Evolutionary conservation across 2,113 vertebrate species (phyloP).

Genomic region (Orcinus orca): DNA sequence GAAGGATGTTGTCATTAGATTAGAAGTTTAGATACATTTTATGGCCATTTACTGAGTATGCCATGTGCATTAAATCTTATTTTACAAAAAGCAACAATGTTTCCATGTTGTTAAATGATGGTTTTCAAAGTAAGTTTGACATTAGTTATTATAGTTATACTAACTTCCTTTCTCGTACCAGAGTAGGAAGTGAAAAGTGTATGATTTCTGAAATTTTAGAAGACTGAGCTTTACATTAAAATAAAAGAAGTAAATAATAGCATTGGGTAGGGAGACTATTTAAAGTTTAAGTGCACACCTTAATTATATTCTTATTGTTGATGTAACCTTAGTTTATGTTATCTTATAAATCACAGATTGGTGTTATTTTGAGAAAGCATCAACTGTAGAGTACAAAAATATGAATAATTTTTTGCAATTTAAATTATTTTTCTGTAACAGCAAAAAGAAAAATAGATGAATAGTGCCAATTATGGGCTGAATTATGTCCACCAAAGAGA

Average conservation of each 20-base stretch:
- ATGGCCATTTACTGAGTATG: not conserved
- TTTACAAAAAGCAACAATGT: not conserved
- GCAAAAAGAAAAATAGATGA: not conserved
- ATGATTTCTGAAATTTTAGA: not conserved
- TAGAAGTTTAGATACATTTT: not conserved
- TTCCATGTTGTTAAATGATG: not conserved
- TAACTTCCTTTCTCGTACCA: not conserved
- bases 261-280: not conserved
- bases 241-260: not conserved
- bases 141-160: not conserved
- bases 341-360: not conserved
- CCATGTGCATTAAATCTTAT: not conserved
- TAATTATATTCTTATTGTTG: not conserved
- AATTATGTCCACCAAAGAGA: not conserved
- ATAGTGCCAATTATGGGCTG: not conserved
- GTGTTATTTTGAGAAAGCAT: not conserved
- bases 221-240: not conserved
- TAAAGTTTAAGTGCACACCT: not conserved
- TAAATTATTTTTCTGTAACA: constrained; percentile 5
- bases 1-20: not conserved
- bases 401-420: not conserved
- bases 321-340: not conserved
- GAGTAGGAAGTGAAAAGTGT: not conserved
- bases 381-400: not conserved
- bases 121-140: not conserved